Conservation (phyloP, 2,797 vertebrate species). For the Pelochelys cantorii region DNA sequence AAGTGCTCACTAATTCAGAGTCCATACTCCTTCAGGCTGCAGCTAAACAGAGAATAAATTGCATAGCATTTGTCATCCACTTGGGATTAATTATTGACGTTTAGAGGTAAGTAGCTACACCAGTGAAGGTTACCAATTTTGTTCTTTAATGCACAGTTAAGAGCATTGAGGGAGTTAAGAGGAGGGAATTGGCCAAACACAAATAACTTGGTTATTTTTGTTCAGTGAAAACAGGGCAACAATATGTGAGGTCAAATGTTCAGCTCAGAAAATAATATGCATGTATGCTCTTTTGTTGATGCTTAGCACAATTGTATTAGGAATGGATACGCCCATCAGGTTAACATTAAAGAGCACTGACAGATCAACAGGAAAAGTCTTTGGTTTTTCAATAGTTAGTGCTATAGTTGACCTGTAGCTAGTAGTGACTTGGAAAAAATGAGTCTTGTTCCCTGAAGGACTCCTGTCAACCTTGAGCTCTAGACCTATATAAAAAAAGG, state of each 20-base stretch:
- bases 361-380: constrained; percentile 48
- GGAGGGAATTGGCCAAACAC: constrained; percentile 54
- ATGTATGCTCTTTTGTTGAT: constrained; percentile 4
- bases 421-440: constrained; percentile 58
- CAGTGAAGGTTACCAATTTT: constrained; percentile 75
- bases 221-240: constrained; percentile 51
- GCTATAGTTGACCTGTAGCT: constrained; percentile 45
- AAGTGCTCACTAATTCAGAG: constrained; percentile 71
- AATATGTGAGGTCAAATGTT: constrained; percentile 77
- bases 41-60: constrained; percentile 78
- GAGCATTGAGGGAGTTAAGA: constrained; percentile 63
- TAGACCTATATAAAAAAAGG: constrained; percentile 33
- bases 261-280: constrained; percentile 53
- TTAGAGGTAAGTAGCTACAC: constrained; percentile 82
- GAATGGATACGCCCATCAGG: constrained; percentile 25
- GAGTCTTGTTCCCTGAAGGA: constrained; percentile 58
- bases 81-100: constrained; percentile 84
- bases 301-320: constrained; percentile 25
- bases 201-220: constrained; percentile 78
- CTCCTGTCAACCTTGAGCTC: constrained; percentile 59
- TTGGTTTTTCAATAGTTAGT: constrained; percentile 55
- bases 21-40: constrained; percentile 73
- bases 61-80: constrained; percentile 78
- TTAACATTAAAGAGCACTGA: constrained; percentile 44
- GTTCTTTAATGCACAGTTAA: constrained; percentile 79